phyloP scores from a whole-genome alignment of 2,888 invertebrate species.

The Andrena hattorfiana region DNA sequence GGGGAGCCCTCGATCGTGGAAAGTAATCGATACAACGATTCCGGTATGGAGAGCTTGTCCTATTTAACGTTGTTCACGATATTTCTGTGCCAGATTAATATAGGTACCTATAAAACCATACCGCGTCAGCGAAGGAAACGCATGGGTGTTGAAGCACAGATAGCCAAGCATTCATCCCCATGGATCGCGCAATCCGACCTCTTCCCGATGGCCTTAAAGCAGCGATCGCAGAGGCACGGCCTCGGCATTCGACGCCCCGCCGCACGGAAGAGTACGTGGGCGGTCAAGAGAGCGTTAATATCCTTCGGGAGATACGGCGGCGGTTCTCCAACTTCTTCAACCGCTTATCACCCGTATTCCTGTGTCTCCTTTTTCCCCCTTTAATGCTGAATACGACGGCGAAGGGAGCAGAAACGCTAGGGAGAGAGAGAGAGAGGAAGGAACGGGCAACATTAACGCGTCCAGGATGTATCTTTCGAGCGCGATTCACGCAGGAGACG shows the following conservation, averaged over 20 bases:
- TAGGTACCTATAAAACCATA: too few relatives aligned
- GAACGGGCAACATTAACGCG: slow-evolving; percentile 51
- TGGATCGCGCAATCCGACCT: too few relatives aligned
- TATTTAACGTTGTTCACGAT: too few relatives aligned
- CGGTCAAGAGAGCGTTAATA: slow-evolving; percentile 54
- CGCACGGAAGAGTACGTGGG: slow-evolving; percentile 14
- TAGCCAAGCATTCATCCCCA: too few relatives aligned
- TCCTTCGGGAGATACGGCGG: slow-evolving; percentile 42
- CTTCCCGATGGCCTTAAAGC: background rate
- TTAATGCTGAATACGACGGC: slow-evolving; percentile 24
- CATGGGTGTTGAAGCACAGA: too few relatives aligned
- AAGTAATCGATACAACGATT: background rate
- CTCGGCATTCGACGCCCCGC: slow-evolving; percentile 14
- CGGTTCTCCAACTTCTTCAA: slow-evolving; percentile 43
- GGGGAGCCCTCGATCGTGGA: background rate
- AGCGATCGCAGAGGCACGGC: background rate
- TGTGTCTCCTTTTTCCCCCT: slow-evolving; percentile 23
- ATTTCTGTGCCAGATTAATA: too few relatives aligned
- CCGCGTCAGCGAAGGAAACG: too few relatives aligned
- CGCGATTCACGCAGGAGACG: slow-evolving; percentile 39
- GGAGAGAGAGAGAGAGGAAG: background rate
- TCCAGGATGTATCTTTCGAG: slow-evolving; percentile 43
- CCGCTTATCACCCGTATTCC: slow-evolving; percentile 56
- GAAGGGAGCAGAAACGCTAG: background rate
- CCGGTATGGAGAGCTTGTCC: background rate